Percentiles rank a stretch among this genome's conserved stretches.
phyloP scores from a whole-genome alignment of 2,113 vertebrate species.

The Nannobrachium achirus region DNA sequence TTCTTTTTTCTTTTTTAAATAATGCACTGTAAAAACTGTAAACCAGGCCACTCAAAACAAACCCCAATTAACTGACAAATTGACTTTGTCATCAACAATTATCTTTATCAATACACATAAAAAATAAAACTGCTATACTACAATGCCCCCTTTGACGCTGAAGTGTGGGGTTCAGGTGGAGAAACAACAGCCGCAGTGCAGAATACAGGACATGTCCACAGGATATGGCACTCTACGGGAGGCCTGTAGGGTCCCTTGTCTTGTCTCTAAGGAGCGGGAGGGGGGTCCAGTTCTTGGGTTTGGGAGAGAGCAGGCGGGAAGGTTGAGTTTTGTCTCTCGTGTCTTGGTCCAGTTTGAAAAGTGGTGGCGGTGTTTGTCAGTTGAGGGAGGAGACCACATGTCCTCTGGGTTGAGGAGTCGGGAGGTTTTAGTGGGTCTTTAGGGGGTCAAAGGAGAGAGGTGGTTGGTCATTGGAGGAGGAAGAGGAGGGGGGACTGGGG shows the following conservation, averaged over 20 bases:
- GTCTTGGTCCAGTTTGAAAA: slow-evolving; percentile 25
- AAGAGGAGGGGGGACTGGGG: slow-evolving; percentile 24
- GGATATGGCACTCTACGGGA: neutral
- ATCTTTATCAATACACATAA: slow-evolving; percentile 4
- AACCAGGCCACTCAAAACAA: too few relatives aligned
- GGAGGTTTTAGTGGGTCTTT: slow-evolving; percentile 19
- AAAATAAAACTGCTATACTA: slow-evolving; percentile 12
- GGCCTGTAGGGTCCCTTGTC: neutral
- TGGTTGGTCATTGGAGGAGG: slow-evolving; percentile 1
- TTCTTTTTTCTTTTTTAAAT: too few relatives aligned
- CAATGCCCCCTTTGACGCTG: slow-evolving; percentile 23
- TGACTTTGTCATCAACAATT: neutral
- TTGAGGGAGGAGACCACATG: slow-evolving; percentile 3
- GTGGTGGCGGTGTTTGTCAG: too few relatives aligned
- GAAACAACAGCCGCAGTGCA: neutral
- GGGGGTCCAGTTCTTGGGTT: neutral
- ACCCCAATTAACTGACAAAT: too few relatives aligned
- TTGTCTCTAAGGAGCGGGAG: neutral
- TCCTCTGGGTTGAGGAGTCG: slow-evolving; percentile 22
- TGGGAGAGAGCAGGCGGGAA: too few relatives aligned
- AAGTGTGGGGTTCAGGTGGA: too few relatives aligned
- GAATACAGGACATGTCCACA: neutral
- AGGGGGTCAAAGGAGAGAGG: slow-evolving; percentile 48
- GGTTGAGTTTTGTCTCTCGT: neutral
- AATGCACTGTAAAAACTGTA: too few relatives aligned